Evolutionary conservation across 1,140 invertebrate species (phyloP), one percentile per base, ranked within the genome.

Genomic region (Drosophila bocqueti): DNA sequence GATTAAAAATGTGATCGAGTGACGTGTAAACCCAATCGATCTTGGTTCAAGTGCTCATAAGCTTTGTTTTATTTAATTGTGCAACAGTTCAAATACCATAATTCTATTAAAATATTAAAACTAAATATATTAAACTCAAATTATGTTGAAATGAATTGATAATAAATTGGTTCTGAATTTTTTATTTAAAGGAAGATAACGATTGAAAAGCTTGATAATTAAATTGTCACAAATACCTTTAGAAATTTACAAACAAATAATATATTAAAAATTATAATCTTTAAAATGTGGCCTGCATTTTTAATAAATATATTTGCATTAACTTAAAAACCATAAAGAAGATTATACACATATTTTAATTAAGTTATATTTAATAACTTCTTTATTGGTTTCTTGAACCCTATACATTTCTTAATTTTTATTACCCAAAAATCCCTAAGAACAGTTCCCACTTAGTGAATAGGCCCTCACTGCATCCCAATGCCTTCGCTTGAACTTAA

Each of bases 401-500:
- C 26, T 6, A 18, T 4, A 4, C 2, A 16, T 49, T 3, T 8
- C 8, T 50, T 18, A 6, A 18, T 10, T 15, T 36, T 34, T 7
- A 34, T 34, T 29, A 15, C 13, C 9, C 4, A 21, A 50, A 42
- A 15, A 26, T 16, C 29, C 21, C 10, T 4, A 11, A 34, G 36
- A 42, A 55, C 10, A 18, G 10, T 4, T 38, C 2, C 4, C 29
- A 55, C 16, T 43, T 65, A 58, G 50, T 16, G 10, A 18, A 62
- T 45, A 42, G 40, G 9, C 52, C 40, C 52, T n/a, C 10, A 40
- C 15, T 59, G 38, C 38, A n/a, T 46, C 38, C 38, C 18, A 59
- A 34, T 36, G 31, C 18, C 29, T 52, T 40, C 21, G 63, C 64
- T 57, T 77, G 64, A 77, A 77, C 75, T 77, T 77, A 77, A 77